Conservation (phyloP, 2,797 vertebrate species). For the Acanthis flammea region DNA sequence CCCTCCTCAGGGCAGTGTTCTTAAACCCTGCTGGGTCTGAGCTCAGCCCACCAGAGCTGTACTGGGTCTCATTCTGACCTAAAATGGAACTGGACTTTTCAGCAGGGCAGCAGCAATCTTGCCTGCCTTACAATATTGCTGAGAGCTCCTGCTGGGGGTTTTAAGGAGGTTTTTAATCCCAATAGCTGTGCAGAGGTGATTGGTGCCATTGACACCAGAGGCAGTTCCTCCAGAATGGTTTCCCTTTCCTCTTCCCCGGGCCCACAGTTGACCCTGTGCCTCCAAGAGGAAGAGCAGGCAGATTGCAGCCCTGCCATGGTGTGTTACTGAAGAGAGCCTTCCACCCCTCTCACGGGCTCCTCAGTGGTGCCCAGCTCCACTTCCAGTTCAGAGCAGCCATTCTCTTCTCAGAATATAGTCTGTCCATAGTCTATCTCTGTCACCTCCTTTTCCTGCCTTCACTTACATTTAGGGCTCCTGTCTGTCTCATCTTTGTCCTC, state of each 20-base stretch:
- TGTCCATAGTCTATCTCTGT: not conserved
- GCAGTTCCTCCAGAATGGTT: not conserved
- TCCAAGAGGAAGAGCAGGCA: not conserved
- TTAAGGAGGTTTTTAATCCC: not conserved
- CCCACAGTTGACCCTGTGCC: not conserved
- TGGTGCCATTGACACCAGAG: not conserved
- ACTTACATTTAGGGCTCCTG: not conserved
- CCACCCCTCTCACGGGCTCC: not conserved
- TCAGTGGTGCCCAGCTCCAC: not conserved
- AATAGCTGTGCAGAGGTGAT: not conserved
- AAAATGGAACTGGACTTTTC: not conserved
- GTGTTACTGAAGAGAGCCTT: not conserved
- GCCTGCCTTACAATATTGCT: accelerated
- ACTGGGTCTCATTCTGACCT: not conserved
- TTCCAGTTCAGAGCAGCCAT: not conserved
- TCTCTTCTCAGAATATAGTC: not conserved
- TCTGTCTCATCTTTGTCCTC: not conserved
- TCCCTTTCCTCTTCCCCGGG: not conserved
- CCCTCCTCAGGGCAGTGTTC: not conserved
- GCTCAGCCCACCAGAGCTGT: not conserved
- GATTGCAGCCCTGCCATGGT: not conserved
- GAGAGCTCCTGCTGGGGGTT: not conserved
- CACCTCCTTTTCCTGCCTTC: not conserved
- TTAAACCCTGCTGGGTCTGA: not conserved
- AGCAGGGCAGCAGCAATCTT: not conserved